These are phyloP conservation scores for Aptenodytes patagonicus DNA, from an alignment of 2,113 vertebrate species.

Conservation along the genomic window DNA sequence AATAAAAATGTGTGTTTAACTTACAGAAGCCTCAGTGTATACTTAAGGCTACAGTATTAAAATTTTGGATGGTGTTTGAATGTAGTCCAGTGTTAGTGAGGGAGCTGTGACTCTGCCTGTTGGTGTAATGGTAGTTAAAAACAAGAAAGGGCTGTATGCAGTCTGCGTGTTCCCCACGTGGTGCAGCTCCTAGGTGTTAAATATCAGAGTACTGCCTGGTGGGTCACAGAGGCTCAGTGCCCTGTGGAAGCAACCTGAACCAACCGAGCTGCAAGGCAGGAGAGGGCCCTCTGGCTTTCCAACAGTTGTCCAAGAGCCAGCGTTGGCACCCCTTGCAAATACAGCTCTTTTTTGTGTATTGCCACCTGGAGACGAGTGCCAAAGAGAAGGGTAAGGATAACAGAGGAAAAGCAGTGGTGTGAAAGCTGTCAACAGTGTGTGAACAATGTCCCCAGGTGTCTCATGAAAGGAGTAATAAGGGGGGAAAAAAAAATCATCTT, in stretches of 20 bases:
- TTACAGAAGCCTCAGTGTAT: background rate
- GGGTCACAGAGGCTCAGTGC: background rate
- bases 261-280: background rate
- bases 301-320: background rate
- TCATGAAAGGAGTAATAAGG: conserved; percentile 27
- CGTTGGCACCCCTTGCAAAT: background rate
- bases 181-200: background rate
- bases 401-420: background rate
- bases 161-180: rapidly evolving
- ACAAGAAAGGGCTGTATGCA: background rate
- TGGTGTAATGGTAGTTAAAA: background rate
- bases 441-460: conserved; percentile 25
- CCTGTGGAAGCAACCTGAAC: background rate
- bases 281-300: background rate
- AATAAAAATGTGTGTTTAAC: background rate
- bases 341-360: background rate
- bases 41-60: background rate
- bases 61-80: background rate
- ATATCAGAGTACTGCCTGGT: background rate
- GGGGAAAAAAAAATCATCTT: background rate
- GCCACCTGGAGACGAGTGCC: background rate
- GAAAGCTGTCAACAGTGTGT: conserved; percentile 25
- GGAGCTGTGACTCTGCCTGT: background rate
- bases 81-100: background rate
- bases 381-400: background rate